Evolutionary conservation across 2,797 vertebrate genomes (phyloP).

Genomic region (Sebastes flavidus): DNA sequence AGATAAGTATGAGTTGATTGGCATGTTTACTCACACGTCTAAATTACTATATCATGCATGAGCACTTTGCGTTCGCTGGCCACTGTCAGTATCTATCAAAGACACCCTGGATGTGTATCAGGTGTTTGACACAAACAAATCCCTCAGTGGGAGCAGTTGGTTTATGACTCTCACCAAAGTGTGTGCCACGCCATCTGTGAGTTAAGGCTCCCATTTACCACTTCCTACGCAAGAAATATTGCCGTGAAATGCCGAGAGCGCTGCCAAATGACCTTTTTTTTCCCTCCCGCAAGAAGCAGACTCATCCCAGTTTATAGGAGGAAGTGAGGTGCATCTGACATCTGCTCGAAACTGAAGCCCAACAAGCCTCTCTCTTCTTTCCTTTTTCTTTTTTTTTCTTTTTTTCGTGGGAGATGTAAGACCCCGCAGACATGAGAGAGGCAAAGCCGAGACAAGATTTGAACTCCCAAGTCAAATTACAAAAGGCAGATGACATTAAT

Average conservation of each 20-base stretch:
- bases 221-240: conserved; percentile 48
- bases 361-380: conserved; percentile 17
- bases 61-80: conserved; percentile 3
- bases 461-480: conserved; percentile 76
- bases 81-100: conserved; percentile 34
- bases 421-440: conserved; percentile 48
- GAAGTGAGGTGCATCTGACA: conserved; percentile 64
- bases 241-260: conserved; percentile 40
- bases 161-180: conserved; percentile 54
- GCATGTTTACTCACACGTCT: conserved; percentile 2
- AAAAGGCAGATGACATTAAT: conserved; percentile 79
- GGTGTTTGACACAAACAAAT: conserved; percentile 45
- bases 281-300: conserved; percentile 14
- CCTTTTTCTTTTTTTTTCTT: background rate
- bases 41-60: conserved; percentile 3
- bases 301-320: conserved; percentile 49
- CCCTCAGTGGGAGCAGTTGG: conserved; percentile 30
- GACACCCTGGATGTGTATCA: conserved; percentile 15
- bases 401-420: conserved; percentile 28
- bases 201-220: conserved; percentile 51
- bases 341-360: conserved; percentile 53
- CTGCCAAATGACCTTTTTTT: conserved; percentile 60
- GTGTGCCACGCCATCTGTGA: conserved; percentile 43
- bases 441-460: conserved; percentile 66
- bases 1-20: background rate